Evolutionary conservation across 2,113 vertebrate species (phyloP).

Genomic region (Pimephales promelas): DNA sequence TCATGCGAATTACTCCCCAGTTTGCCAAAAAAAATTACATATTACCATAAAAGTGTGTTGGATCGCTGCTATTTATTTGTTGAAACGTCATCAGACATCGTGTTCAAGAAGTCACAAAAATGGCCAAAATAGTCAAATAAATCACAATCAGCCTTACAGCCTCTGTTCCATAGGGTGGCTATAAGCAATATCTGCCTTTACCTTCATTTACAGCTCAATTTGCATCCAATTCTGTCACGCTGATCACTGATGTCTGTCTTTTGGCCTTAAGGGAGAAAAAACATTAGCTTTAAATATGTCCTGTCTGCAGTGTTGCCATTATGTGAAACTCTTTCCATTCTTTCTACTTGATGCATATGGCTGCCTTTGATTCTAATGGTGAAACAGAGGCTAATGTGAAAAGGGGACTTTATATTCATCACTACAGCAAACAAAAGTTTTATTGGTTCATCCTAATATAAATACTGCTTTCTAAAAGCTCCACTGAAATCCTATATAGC

Average conservation of each 20-base stretch:
- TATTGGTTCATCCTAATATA: neutral
- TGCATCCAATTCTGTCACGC: neutral
- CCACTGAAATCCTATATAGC: too few relatives aligned
- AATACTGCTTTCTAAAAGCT: too few relatives aligned
- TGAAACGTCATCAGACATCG: neutral
- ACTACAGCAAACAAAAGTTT: neutral
- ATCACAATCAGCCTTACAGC: neutral
- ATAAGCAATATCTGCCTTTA: neutral
- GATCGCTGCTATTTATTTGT: neutral
- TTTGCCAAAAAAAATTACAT: neutral
- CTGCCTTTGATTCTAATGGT: neutral
- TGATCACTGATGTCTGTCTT: constrained; percentile 13
- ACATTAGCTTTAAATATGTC: neutral
- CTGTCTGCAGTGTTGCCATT: neutral
- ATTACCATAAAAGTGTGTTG: neutral
- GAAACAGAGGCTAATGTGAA: constrained; percentile 3
- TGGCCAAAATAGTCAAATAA: neutral
- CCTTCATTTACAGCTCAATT: neutral
- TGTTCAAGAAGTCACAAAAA: neutral
- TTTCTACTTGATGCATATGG: neutral
- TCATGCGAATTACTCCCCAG: neutral
- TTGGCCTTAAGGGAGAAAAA: neutral
- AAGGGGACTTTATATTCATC: neutral
- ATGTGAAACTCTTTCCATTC: constrained; percentile 15
- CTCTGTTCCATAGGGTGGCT: neutral